A percentile compares a stretch with the other conserved stretches of the same genome.
Evolutionary conservation across 2,888 invertebrate species (phyloP).

Genomic region (Lochmaea crataegi): DNA sequence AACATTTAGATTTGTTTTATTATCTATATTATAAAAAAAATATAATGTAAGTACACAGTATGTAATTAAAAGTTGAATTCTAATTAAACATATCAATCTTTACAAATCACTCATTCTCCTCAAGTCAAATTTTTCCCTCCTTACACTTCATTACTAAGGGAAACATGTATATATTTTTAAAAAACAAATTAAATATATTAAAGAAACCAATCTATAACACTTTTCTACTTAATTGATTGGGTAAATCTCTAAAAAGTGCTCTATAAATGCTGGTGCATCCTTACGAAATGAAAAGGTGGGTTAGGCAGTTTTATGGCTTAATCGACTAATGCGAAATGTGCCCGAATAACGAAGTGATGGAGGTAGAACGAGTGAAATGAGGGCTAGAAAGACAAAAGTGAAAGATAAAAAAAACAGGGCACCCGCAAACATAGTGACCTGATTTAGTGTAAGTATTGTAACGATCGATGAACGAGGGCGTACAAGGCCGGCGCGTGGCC

Average conservation of each 20-base stretch:
- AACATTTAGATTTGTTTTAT: too few species aligned
- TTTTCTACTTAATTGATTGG: neutral
- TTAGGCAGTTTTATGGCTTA: conserved; percentile 27
- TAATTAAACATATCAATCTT: too few species aligned
- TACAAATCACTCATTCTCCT: too few species aligned
- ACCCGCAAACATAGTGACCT: conserved; percentile 67
- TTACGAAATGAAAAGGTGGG: conserved; percentile 13
- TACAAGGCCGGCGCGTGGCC: conserved; percentile 65
- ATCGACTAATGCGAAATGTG: conserved; percentile 30
- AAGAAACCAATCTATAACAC: neutral
- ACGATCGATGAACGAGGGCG: conserved; percentile 63
- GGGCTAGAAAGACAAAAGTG: conserved; percentile 30
- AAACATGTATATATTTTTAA: neutral
- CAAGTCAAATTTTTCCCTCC: too few species aligned
- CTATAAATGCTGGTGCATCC: neutral
- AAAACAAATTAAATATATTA: neutral
- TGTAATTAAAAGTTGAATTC: too few species aligned
- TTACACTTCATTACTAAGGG: too few species aligned
- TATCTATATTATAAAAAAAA: too few species aligned
- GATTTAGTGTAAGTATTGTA: conserved; percentile 61
- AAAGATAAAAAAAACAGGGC: conserved; percentile 58
- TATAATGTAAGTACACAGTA: too few species aligned
- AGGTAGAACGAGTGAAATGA: conserved; percentile 18
- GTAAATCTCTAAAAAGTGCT: conserved; percentile 5
- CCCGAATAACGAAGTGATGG: conserved; percentile 16